Evolutionary conservation across 2,888 invertebrate species (phyloP).

Genomic region (Miltochrista miniata): DNA sequence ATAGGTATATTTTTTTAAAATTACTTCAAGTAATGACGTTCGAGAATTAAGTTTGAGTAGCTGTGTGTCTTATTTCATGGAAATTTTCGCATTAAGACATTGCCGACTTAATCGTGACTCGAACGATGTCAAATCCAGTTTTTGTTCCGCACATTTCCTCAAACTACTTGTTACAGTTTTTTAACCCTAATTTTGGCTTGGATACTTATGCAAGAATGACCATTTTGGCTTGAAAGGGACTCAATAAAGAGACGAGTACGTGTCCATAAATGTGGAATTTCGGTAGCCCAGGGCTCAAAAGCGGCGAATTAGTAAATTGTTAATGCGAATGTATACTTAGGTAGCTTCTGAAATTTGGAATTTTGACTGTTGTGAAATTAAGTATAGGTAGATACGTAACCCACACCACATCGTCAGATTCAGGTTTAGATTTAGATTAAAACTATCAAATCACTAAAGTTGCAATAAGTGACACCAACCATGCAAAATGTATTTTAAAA

Average conservation of each 20-base stretch:
- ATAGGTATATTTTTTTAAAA: conserved; percentile 69
- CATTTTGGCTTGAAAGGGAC: conserved; percentile 35
- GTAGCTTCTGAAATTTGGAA: not conserved
- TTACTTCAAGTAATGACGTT: conserved; percentile 70
- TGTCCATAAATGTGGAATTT: conserved; percentile 62
- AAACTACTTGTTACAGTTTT: conserved; percentile 29
- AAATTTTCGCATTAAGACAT: conserved; percentile 49
- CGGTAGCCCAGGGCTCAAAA: conserved; percentile 70
- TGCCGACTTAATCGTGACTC: conserved; percentile 46
- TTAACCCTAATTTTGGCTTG: conserved; percentile 29
- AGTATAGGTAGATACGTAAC: no score
- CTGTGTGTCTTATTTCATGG: conserved; percentile 56
- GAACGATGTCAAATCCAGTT: conserved; percentile 39
- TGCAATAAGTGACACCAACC: no score
- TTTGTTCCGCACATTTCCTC: conserved; percentile 25
- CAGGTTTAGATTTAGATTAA: no score
- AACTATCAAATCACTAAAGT: no score
- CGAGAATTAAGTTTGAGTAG: conserved; percentile 56
- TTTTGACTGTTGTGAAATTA: no score
- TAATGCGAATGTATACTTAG: conserved; percentile 30
- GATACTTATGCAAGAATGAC: conserved; percentile 27
- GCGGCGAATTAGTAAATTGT: conserved; percentile 48
- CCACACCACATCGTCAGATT: no score
- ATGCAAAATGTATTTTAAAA: no score
- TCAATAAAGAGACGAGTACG: conserved; percentile 55